Evolutionary conservation across 1,140 invertebrate genomes (phyloP).

Genomic region (Calliopsis andreniformis): DNA sequence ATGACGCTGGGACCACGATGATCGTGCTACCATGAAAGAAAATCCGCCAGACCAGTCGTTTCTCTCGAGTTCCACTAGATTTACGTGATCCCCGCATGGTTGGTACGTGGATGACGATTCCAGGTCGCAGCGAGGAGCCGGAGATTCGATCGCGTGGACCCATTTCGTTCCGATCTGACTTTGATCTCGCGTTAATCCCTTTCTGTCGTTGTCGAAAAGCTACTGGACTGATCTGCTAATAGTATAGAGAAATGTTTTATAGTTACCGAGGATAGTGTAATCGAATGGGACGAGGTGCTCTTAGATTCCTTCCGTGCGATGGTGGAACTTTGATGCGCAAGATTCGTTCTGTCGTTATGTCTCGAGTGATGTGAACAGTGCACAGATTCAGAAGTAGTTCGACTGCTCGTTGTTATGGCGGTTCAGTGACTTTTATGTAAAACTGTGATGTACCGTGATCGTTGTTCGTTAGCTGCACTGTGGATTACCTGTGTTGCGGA

Average conservation of each 20-base stretch:
- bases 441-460: conserved; percentile 36
- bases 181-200: not conserved
- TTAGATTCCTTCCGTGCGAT: not conserved
- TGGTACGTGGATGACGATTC: not conserved
- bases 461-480: conserved; percentile 7
- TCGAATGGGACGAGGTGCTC: not conserved
- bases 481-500: conserved; percentile 50
- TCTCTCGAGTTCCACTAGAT: not conserved
- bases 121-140: not conserved
- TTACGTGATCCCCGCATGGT: not conserved
- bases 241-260: not conserved
- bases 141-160: not conserved
- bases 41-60: not conserved
- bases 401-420: not conserved
- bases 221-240: too few species aligned
- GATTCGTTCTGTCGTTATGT: not conserved
- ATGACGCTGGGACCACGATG: conserved; percentile 27
- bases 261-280: not conserved
- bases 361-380: conserved; percentile 44
- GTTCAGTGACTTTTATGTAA: conserved; percentile 33
- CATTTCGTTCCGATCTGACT: not conserved
- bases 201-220: not conserved
- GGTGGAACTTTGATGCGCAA: not conserved
- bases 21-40: conserved; percentile 34
- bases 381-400: not conserved